Base-by-base conservation (phyloP, 2,888 invertebrate genomes). In the Drymonia ruficornis region DNA sequence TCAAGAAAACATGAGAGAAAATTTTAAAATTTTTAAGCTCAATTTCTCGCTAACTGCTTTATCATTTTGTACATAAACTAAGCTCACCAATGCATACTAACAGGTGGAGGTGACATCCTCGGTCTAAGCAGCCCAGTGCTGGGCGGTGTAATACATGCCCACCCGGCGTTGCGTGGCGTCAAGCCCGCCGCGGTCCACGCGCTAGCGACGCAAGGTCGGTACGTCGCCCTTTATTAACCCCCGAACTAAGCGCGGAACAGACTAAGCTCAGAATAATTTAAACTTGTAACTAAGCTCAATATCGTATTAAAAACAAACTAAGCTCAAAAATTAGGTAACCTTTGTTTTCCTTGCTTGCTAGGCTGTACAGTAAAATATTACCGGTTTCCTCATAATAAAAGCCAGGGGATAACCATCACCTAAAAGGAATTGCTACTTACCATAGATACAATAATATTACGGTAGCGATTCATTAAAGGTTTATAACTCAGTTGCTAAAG, bases 121-220 rank as follows among this genome's bases (percentile, higher is more conserved):
- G 91, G 92, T 8, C 77, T 91, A 12, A 84, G 86, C 76, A 89
- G 89, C 76, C 89, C 90, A 3, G 89, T 91, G 59, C 78, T 91
- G 55, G 88, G 90, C 6, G 90, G 91, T 0, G 87, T 91, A 23
- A 76, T 89, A 34, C 90, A 94, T 65, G 85, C 94, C 68, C 95
- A 95, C 84, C 95, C 95, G 3, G 95, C 95, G 2, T 86, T 96
- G 61, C 91, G 95, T 50, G 95, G 95, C 52, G 93, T 95, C 45
- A 95, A 95, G 78, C 93, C 94, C 0, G 81, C 89, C 0, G 82
- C 92, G 0, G 87, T 93, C 52, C 93, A 91, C 78, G 86, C 90
- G 66, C 81, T 92, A 45, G 89, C 93, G 61, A 87, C 89, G 75
- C 91, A 91, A 92, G 91, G 91, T 92, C 85, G 90, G 91, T 92